A percentile compares a stretch with the other conserved stretches of the same genome.
Conservation (phyloP, 2,797 vertebrate species). For the Onychomys torridus region DNA sequence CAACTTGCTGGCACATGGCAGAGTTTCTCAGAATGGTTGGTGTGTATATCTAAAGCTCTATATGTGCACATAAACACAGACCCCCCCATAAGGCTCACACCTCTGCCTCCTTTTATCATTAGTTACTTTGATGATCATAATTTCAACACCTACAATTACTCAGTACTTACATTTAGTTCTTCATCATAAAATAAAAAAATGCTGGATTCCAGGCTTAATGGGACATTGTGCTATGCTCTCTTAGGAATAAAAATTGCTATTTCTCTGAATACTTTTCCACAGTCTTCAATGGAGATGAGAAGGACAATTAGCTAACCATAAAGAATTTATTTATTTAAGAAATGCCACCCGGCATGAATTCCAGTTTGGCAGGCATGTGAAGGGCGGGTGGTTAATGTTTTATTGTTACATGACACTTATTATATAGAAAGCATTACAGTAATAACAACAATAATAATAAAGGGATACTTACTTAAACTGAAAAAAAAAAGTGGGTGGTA, state of each 20-base stretch:
- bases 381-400: not conserved
- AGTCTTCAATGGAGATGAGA: conserved; percentile 30
- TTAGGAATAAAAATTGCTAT: not conserved
- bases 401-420: conserved; percentile 32
- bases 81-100: not conserved
- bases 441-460: not conserved
- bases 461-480: not conserved
- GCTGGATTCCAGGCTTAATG: not conserved
- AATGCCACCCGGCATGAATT: not conserved
- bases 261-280: conserved; percentile 43
- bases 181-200: not conserved
- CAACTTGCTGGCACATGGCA: not conserved
- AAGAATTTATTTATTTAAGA: conserved; percentile 66
- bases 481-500: conserved; percentile 12
- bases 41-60: not conserved
- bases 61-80: not conserved
- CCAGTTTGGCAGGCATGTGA: not conserved
- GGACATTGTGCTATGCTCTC: not conserved
- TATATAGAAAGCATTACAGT: not conserved
- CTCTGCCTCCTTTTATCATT: conserved; percentile 2
- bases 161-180: conserved; percentile 31
- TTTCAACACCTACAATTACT: conserved; percentile 26
- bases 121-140: conserved; percentile 27
- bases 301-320: conserved; percentile 26
- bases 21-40: not conserved